Percentiles rank a stretch among this genome's conserved stretches.
Evolutionary conservation across 2,888 invertebrate genomes (phyloP).

Genomic region (Ypsolopha scabrella): DNA sequence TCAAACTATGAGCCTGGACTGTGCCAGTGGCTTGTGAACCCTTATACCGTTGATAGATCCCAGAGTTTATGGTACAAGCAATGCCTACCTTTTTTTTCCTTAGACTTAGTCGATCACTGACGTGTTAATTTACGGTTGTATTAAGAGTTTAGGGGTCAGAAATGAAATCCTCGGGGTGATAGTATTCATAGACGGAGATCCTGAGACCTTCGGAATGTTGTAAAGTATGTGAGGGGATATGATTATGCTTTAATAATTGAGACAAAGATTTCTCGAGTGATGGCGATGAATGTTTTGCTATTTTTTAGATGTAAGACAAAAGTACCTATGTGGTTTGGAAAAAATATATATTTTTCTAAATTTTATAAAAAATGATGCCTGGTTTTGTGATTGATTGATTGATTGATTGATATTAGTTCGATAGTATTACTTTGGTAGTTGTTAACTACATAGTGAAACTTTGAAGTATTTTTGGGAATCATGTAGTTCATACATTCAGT

Average conservation of each 20-base stretch:
- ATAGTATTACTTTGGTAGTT: too few relatives aligned
- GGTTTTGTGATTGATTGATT: too few relatives aligned
- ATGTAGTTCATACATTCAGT: too few relatives aligned
- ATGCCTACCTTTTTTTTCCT: conserved; percentile 41
- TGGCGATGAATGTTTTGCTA: conserved; percentile 1
- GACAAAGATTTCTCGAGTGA: conserved; percentile 1
- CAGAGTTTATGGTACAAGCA: conserved; percentile 38
- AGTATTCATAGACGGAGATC: background rate
- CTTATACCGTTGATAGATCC: conserved; percentile 36
- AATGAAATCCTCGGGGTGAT: background rate
- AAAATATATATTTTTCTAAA: conserved; percentile 1
- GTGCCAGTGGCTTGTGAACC: conserved; percentile 52
- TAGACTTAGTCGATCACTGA: conserved; percentile 47
- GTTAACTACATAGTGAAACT: too few relatives aligned
- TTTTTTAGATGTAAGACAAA: background rate
- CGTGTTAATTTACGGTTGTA: conserved; percentile 61
- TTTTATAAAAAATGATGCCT: background rate
- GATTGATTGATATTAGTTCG: too few relatives aligned
- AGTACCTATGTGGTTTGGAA: background rate
- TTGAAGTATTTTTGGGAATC: too few relatives aligned
- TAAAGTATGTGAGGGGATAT: background rate
- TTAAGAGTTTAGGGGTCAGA: conserved; percentile 27
- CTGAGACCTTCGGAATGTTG: background rate
- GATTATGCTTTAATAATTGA: background rate
- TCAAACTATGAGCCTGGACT: conserved; percentile 43